Conservation (phyloP, 2,113 vertebrate genomes). For the Xyrauchen texanus region DNA sequence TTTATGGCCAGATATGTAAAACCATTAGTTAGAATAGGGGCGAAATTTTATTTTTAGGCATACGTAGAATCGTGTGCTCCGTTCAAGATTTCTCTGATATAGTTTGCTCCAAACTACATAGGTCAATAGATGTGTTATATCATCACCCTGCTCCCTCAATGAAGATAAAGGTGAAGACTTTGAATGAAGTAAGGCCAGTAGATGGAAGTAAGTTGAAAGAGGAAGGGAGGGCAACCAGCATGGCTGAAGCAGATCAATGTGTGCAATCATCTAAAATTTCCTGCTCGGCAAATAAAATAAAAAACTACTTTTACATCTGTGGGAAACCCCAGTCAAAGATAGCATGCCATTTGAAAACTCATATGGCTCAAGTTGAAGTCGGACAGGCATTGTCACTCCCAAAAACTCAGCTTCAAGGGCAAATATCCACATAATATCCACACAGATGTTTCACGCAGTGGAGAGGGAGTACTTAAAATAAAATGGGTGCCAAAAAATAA, state of each 20-base stretch:
- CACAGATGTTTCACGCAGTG: background rate
- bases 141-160: too few species aligned
- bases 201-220: too few species aligned
- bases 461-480: slow-evolving; percentile 2
- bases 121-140: too few species aligned
- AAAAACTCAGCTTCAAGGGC: slow-evolving; percentile 51
- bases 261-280: background rate
- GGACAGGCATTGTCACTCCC: slow-evolving; percentile 11
- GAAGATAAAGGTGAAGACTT: too few species aligned
- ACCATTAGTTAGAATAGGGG: too few species aligned
- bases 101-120: slow-evolving; percentile 17
- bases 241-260: too few species aligned
- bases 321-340: slow-evolving; percentile 25
- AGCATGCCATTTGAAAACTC: slow-evolving; percentile 18
- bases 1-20: too few species aligned
- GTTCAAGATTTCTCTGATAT: background rate
- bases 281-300: background rate
- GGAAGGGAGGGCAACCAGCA: too few species aligned
- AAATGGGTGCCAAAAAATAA: background rate
- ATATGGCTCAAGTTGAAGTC: slow-evolving; percentile 26
- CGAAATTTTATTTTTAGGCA: too few species aligned
- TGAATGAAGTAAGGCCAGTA: too few species aligned
- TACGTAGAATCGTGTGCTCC: too few species aligned
- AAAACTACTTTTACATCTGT: slow-evolving; percentile 34
- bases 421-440: slow-evolving; percentile 58